Conservation (phyloP, 37 sponge, comb jelly and placozoan genomes). For the Crambe crambe region DNA sequence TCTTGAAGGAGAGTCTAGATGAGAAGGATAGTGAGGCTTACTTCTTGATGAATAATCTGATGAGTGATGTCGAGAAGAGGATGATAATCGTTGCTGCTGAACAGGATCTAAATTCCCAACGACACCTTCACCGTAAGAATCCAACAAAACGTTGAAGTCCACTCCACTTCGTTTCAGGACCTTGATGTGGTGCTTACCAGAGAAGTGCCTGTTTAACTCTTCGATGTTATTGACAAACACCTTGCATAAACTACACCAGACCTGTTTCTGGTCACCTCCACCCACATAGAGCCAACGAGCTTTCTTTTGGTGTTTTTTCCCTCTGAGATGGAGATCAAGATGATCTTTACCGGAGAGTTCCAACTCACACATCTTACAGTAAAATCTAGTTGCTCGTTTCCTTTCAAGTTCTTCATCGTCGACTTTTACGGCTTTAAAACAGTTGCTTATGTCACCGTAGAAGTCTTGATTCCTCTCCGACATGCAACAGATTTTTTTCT, state of each 20-base stretch:
- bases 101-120: neutral
- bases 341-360: neutral
- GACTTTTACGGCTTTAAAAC: neutral
- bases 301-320: conserved; percentile 25
- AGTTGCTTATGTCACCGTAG: neutral
- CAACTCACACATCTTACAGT: conserved; percentile 7
- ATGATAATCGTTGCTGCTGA: neutral
- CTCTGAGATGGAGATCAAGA: neutral
- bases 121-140: neutral
- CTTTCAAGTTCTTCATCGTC: neutral
- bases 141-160: no score
- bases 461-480: neutral
- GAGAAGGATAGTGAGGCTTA: neutral
- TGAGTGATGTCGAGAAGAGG: neutral
- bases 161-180: neutral
- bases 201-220: conserved; percentile 13
- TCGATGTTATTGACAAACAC: conserved; percentile 8
- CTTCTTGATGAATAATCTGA: conserved; percentile 26
- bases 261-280: conserved; percentile 2
- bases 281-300: neutral
- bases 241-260: conserved; percentile 29
- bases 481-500: neutral
- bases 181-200: conserved; percentile 28
- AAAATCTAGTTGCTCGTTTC: neutral
- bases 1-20: neutral